Evolutionary conservation across 2,888 invertebrate species (phyloP), one percentile per base, ranked within the genome.

Genomic region (Heteropelma amictum): DNA sequence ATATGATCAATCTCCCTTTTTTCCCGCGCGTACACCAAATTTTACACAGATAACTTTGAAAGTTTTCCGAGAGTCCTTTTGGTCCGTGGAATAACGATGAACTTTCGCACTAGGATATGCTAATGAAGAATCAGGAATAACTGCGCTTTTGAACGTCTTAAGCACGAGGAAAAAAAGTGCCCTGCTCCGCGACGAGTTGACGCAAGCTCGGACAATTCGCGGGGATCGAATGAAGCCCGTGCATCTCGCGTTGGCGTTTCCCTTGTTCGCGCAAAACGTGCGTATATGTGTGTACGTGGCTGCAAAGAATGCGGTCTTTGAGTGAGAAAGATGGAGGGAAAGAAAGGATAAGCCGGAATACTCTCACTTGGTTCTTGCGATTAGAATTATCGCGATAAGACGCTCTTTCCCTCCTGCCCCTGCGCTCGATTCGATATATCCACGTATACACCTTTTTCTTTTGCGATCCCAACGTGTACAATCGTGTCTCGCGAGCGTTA

Each of bases 221-320:
- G 12, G 60, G 61, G 74, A 77, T 79, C 79, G n/a, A 78, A 82
- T 60, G 64, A 68, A 69, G 80, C 78, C 78, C 79, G 79, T 82
- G 77, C 77, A 76, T 75, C 67, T 79, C 76, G 84, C 84, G 83
- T 85, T 84, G 84, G 83, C 84, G 81, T 84, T 82, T 76, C 74
- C 72, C 82, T 80, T 81, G 82, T 82, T 82, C 28, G 74, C 80
- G 82, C 83, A 84, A 84, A 84, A 40, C 40, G 35, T 45, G 47
- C 40, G 35, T 45, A 26, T 14, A 35, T n/a, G 54, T 21, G 19
- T n/a, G 10, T 10, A 40, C 30, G 23, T 6, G 49, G n/a, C 7
- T 17, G 45, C 45, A 53, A 42, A 61, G 47, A 61, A 14, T 19
- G 3, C 33, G 10, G 10, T 7, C 14, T 3, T 6, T 3, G 19